Conservation (phyloP, 2,888 invertebrate genomes). For the Phyto melanocephala region DNA sequence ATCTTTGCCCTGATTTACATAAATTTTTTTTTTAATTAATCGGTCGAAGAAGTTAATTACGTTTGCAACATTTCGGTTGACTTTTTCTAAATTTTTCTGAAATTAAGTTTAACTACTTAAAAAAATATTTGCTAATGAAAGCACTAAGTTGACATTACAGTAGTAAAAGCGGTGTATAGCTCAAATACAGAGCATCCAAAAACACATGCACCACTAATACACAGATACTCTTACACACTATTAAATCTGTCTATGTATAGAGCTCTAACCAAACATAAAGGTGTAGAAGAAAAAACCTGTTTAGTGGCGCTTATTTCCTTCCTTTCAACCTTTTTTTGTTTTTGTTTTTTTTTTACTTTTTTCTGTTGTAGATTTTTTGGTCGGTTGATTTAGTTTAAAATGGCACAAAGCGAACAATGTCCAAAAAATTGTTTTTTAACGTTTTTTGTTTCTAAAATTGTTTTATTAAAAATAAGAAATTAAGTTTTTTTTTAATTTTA, state of each 20-base stretch:
- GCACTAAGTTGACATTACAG: constrained; percentile 18
- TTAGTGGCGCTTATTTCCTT: constrained; percentile 63
- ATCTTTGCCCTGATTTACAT: no score
- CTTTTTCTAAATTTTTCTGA: no score
- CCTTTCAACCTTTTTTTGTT: constrained; percentile 48
- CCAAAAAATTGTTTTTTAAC: constrained; percentile 8
- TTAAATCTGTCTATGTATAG: not conserved
- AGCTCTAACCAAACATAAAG: constrained; percentile 29
- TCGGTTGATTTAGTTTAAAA: constrained; percentile 30
- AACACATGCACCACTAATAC: not conserved
- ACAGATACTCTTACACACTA: not conserved
- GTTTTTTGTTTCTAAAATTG: not conserved
- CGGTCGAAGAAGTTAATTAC: no score
- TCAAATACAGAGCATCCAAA: constrained; percentile 7
- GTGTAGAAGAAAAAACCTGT: constrained; percentile 49
- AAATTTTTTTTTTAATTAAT: no score
- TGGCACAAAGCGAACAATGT: constrained; percentile 8
- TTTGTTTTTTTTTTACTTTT: not conserved
- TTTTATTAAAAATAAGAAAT: not conserved
- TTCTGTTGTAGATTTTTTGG: constrained; percentile 17
- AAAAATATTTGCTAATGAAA: no score
- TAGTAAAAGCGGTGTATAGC: no score
- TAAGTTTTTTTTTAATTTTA: not conserved
- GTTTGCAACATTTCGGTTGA: no score
- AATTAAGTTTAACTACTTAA: no score